Evolutionary conservation across 2,113 vertebrate genomes (phyloP), one percentile per base, ranked within the genome.

Genomic region (Vireo altiloquus): DNA sequence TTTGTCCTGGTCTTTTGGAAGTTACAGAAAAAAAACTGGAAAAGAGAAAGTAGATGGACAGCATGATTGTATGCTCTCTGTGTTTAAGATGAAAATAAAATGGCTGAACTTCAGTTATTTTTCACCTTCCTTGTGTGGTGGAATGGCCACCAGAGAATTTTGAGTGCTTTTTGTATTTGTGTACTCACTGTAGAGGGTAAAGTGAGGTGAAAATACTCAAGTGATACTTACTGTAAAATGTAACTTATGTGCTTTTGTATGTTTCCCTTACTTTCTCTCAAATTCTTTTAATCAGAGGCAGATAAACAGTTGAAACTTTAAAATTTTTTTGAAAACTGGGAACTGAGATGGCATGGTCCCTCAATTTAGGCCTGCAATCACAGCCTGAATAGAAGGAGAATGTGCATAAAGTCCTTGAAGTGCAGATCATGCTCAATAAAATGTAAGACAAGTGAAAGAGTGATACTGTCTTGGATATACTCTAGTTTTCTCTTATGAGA

Each of bases 401-500:
- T 13, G 10, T 57, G 53, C 27, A 23, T 7, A 53, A 52, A 82
- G 65, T 65, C 46, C 21, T 86, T 2, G 28, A 76, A 71, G 16
- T 42, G 35, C 63, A 80, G 25, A n/a, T 47, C 2, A 2, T 0
- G 1, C 37, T 52, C 5, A 54, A 13, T 2, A 2, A 56, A 63
- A 52, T n/a, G 16, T 52, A 60, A 31, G 71, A 39, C 15, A 72
- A 56, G 24, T 63, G 35, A 46, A 50, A 82, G 28, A 46, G 60
- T 54, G 23, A 25, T 82, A 31, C 8, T 50, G 46, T 35, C 19
- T 89, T 75, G n/a, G 49, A 28, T 25, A 42, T 20, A 19, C 4
- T 64, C 46, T 42, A 4, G 30, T 54, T 63, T 78, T 31, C 37
- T 13, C 5, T n/a, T 46, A 25, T 4, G 30, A 23, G 72, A 89